Conservation (phyloP, 2,113 vertebrate genomes). For the Labeo rohita region DNA sequence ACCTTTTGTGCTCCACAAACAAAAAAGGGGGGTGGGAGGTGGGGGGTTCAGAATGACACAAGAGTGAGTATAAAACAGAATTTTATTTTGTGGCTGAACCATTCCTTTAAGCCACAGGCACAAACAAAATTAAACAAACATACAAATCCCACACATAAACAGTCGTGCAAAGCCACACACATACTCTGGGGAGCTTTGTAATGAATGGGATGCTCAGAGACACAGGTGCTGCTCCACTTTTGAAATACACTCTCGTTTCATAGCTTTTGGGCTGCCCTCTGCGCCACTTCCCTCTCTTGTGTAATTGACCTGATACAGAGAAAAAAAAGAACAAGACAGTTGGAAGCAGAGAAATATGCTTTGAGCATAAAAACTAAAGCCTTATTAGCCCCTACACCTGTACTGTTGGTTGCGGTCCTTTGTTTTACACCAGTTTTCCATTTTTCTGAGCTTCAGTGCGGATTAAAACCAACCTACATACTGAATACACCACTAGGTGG, state of each 20-base stretch:
- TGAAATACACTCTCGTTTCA: constrained; percentile 5
- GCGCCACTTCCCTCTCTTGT: background rate
- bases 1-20: background rate
- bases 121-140: constrained; percentile 15
- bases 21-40: background rate
- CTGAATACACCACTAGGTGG: constrained; percentile 27
- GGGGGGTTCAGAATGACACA: background rate
- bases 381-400: background rate
- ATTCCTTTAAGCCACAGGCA: constrained; percentile 27
- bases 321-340: constrained; percentile 24
- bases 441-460: background rate
- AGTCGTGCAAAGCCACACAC: constrained; percentile 22
- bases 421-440: background rate
- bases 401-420: background rate
- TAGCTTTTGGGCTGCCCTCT: constrained; percentile 26
- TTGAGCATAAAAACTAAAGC: constrained; percentile 10
- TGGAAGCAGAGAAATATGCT: background rate
- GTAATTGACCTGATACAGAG: constrained; percentile 29
- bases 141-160: constrained; percentile 32
- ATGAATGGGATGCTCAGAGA: constrained; percentile 55
- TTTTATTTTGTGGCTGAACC: background rate
- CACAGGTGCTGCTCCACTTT: constrained; percentile 60
- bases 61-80: background rate
- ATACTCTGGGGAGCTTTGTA: constrained; percentile 52
- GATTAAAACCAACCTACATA: background rate